These are phyloP conservation scores for Notocelia uddmanniana DNA, from an alignment of 2,888 invertebrate species.

Conservation along the genomic window DNA sequence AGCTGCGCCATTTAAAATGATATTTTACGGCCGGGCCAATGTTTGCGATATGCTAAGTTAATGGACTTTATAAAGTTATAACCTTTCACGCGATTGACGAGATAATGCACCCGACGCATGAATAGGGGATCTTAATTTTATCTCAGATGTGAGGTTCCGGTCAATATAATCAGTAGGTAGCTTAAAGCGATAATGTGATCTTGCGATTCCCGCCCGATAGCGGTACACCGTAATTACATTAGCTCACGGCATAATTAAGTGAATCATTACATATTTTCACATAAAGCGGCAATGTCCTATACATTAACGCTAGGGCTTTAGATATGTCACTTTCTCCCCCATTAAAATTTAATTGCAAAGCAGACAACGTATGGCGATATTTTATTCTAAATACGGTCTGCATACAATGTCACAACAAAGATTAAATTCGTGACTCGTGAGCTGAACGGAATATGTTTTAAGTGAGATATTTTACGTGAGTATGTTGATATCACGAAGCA, in stretches of 20 bases:
- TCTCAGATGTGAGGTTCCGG: slow-evolving; percentile 71
- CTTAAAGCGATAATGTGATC: slow-evolving; percentile 77
- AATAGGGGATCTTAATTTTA: slow-evolving; percentile 84
- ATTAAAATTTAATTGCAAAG: slow-evolving; percentile 37
- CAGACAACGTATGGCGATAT: slow-evolving; percentile 31
- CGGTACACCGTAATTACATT: slow-evolving; percentile 43
- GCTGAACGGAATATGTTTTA: slow-evolving; percentile 38
- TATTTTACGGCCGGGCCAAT: slow-evolving; percentile 67
- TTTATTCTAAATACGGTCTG: slow-evolving; percentile 44
- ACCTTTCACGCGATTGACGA: slow-evolving; percentile 72
- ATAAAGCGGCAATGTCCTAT: slow-evolving; percentile 25
- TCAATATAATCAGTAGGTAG: slow-evolving; percentile 72
- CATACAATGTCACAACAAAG: slow-evolving; percentile 46
- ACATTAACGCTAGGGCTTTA: slow-evolving; percentile 21
- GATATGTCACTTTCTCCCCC: slow-evolving; percentile 39
- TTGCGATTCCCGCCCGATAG: slow-evolving; percentile 75
- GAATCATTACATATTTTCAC: slow-evolving; percentile 33
- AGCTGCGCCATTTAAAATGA: slow-evolving; percentile 64
- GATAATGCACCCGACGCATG: slow-evolving; percentile 78
- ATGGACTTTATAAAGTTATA: slow-evolving; percentile 75
- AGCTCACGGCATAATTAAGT: slow-evolving; percentile 34
- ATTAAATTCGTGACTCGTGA: slow-evolving; percentile 46
- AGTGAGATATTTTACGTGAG: slow-evolving; percentile 44
- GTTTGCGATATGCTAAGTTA: slow-evolving; percentile 74
- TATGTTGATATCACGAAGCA: slow-evolving; percentile 43